Evolutionary conservation across 2,888 invertebrate species (phyloP).

Genomic region (Anthophora plumipes): DNA sequence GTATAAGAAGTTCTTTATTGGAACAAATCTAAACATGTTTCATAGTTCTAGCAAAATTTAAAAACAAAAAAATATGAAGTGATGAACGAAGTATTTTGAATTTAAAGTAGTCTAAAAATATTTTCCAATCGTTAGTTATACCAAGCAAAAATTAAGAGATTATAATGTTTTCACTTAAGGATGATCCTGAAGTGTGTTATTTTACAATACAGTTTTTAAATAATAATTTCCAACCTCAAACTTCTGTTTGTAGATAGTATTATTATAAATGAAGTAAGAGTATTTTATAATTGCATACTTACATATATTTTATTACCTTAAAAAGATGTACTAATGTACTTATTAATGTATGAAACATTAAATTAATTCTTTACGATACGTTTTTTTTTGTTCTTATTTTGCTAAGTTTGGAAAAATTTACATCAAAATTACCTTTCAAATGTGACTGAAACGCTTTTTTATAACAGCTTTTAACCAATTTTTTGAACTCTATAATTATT

Average conservation of each 20-base stretch:
- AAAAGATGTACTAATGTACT: slow-evolving; percentile 1
- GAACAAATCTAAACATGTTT: not conserved
- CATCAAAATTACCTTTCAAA: not conserved
- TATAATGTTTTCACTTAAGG: not conserved
- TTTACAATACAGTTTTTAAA: slow-evolving; percentile 1
- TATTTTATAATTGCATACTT: slow-evolving; percentile 38
- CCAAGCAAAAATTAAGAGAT: not conserved
- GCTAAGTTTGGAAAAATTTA: not conserved
- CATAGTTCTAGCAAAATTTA: not conserved
- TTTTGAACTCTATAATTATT: slow-evolving; percentile 47
- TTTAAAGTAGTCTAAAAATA: slow-evolving; percentile 6
- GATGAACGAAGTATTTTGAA: not conserved
- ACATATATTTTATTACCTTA: slow-evolving; percentile 51
- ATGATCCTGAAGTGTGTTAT: not conserved
- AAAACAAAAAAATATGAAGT: not conserved
- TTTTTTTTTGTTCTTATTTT: not conserved
- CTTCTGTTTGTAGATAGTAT: not conserved
- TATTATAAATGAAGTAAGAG: slow-evolving; percentile 15
- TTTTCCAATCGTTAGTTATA: not conserved
- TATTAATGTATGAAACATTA: slow-evolving; percentile 19
- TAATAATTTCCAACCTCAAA: not conserved
- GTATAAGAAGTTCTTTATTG: not conserved
- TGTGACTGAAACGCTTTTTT: not conserved
- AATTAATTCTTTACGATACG: slow-evolving; percentile 15
- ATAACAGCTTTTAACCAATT: slow-evolving; percentile 21